Base-by-base conservation (phyloP, 2,113 vertebrate genomes). In the Dipodomys spectabilis region DNA sequence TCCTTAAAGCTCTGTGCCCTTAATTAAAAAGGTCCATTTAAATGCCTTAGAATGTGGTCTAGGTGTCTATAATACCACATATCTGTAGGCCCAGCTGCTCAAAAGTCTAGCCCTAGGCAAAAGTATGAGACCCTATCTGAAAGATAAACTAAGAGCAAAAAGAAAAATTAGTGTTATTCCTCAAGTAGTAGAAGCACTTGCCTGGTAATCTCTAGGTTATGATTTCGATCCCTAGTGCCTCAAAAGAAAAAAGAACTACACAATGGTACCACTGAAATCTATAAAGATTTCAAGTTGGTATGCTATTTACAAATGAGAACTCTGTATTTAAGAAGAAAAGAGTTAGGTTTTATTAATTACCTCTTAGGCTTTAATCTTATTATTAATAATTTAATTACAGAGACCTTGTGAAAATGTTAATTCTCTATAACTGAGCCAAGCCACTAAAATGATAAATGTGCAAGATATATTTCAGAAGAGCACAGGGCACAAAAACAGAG, bases 301-400 rank as follows among this genome's bases (percentile, higher is more conserved):
- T 25, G 82, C 79, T 64, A 64, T 84, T 62, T 77, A 82, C 77
- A 82, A 86, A 74, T 9, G 80, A 68, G 2, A 35, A 91, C 35
- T 84, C 18, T 19, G 65, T 5, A 57, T 10, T 68, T 77, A 28
- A 91, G 67, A 67, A 95, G 64, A 81, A 25, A 45, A 7, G 65
- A 86, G n/a, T 86, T 65, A 69, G 65, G n/a, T 60, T 64, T 6
- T 7, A 90, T 95, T 90, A 86, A 62, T 79, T 74, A 77, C 60
- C 87, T 85, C 62, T 80, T 62, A 71, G 32, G 27, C 2, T 0
- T 79, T 45, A 32, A 81, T 92, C 44, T 64, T 87, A 22, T 15
- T 45, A 23, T 82, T 74, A 60, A 90, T 93, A 60, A 28, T 86
- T 96, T 92, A 90, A 95, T 92, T 69, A 82, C 49, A 91, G 91